A percentile compares a stretch with the other conserved stretches of the same genome.
Conservation (phyloP, 2,888 invertebrate species). For the Polyommatus iphigenia region DNA sequence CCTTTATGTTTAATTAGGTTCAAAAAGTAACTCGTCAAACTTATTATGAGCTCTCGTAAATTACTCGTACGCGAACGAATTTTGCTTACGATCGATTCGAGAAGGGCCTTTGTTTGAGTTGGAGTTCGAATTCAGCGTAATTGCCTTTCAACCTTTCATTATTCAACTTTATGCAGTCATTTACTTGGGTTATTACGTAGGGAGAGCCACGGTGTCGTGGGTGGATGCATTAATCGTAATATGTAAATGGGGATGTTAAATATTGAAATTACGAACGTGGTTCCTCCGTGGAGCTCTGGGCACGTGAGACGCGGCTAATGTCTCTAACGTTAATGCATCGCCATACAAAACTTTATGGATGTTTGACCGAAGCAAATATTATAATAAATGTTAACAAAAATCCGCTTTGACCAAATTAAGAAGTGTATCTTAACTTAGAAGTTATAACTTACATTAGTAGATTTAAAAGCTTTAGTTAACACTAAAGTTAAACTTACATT, state of each 20-base stretch:
- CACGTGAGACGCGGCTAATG: constrained; percentile 32
- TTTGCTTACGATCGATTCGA: constrained; percentile 75
- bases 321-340: neutral
- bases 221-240: constrained; percentile 78
- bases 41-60: constrained; percentile 75
- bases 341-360: neutral
- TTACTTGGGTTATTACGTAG: constrained; percentile 78
- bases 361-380: constrained; percentile 6
- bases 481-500: no score
- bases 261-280: constrained; percentile 70
- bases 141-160: constrained; percentile 80
- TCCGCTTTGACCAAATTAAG: neutral
- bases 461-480: no score
- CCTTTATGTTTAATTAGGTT: constrained; percentile 68
- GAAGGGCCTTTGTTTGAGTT: constrained; percentile 77
- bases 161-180: constrained; percentile 80
- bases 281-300: constrained; percentile 52
- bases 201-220: constrained; percentile 74
- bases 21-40: constrained; percentile 71
- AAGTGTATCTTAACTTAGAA: neutral
- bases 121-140: constrained; percentile 78
- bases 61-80: constrained; percentile 77
- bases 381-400: neutral
- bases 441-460: no score
- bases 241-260: constrained; percentile 76